Evolutionary conservation across 2,113 vertebrate genomes (phyloP).

Genomic region (Hylia prasina): DNA sequence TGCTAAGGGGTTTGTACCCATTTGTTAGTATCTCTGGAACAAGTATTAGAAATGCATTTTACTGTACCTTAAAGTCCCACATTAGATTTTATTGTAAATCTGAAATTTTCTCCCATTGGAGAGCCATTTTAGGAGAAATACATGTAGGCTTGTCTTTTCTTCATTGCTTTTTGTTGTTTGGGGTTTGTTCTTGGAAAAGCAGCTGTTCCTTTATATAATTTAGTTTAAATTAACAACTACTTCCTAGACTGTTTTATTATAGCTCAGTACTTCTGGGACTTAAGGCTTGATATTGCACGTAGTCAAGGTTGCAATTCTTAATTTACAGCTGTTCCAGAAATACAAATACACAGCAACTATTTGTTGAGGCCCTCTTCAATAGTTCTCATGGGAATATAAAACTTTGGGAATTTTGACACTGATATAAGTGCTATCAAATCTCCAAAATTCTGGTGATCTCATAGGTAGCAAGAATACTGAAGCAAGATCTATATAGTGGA

Average conservation of each 20-base stretch:
- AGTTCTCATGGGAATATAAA: neutral
- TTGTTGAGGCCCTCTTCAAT: neutral
- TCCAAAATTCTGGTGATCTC: neutral
- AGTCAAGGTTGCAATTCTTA: neutral
- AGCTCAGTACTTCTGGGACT: neutral
- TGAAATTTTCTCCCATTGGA: neutral
- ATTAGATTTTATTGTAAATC: neutral
- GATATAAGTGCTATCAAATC: slow-evolving; percentile 4
- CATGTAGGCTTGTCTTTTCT: neutral
- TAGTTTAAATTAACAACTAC: neutral
- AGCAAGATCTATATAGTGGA: neutral
- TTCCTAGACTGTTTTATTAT: neutral
- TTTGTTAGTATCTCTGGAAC: neutral
- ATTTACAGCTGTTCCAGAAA: slow-evolving; percentile 14
- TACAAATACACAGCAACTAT: neutral
- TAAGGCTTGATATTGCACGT: neutral
- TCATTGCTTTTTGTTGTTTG: neutral
- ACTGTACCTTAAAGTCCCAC: neutral
- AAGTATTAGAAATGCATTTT: neutral
- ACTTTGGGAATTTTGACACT: neutral
- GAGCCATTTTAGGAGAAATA: neutral
- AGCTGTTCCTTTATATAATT: neutral
- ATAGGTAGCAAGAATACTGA: neutral
- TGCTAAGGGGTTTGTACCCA: neutral
- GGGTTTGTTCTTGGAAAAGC: neutral